These are phyloP conservation scores for Ellobium chinense DNA, from an alignment of 2,888 invertebrate genomes.

Conservation along the genomic window DNA sequence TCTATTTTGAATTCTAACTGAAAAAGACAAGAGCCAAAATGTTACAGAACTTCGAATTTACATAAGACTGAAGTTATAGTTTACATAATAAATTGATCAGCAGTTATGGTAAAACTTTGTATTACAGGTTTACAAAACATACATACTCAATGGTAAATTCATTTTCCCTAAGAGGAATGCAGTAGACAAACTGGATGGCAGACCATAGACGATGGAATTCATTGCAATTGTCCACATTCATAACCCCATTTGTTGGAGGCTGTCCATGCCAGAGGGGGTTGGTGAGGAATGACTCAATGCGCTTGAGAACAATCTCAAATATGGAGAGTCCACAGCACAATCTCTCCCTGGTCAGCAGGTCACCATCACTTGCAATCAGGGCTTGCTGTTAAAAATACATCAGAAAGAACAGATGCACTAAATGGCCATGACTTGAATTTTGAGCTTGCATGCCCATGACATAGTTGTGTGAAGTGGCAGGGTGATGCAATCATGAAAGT, in stretches of 20 bases:
- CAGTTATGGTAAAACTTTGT: too few species aligned
- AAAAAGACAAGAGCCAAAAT: too few species aligned
- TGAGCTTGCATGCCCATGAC: too few species aligned
- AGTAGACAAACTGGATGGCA: constrained; percentile 98
- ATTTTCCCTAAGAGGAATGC: constrained; percentile 96
- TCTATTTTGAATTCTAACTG: too few species aligned
- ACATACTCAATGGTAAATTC: constrained; percentile 97
- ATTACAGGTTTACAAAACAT: too few species aligned
- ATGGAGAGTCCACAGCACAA: constrained; percentile 98
- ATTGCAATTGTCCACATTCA: constrained; percentile 96
- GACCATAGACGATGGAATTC: constrained; percentile 98
- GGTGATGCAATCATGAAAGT: too few species aligned
- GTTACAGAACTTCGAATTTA: too few species aligned
- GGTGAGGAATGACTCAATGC: constrained; percentile 89
- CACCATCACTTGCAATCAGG: constrained; percentile 95
- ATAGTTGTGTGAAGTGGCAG: too few species aligned
- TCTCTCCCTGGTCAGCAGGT: constrained; percentile 96
- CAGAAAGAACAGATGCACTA: neutral
- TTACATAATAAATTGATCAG: too few species aligned
- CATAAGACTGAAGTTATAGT: too few species aligned
- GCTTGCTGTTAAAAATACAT: constrained; percentile 86
- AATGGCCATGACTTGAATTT: too few species aligned
- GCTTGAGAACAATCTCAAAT: constrained; percentile 95
- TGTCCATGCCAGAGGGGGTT: constrained; percentile 89
- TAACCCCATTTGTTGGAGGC: constrained; percentile 91